A percentile compares a stretch with the other conserved stretches of the same genome.
phyloP scores from a whole-genome alignment of 2,797 vertebrate genomes.

The Anas bahamensis region DNA sequence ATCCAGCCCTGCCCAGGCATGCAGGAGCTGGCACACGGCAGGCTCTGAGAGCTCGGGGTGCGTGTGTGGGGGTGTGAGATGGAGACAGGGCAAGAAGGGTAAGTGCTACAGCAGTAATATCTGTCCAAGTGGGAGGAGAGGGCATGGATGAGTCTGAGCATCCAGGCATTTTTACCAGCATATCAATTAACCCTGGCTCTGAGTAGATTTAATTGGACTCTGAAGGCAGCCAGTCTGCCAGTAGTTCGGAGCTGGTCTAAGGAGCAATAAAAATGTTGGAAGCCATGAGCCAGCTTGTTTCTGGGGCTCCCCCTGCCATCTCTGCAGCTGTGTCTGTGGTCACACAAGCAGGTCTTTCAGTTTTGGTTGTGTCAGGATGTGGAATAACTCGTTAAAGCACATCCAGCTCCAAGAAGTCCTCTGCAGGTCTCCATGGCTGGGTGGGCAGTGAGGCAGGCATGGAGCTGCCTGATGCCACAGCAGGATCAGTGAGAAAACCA shows the following conservation, averaged over 20 bases:
- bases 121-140: not conserved
- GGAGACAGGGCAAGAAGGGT: not conserved
- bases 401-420: not conserved
- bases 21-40: not conserved
- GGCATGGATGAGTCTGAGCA: not conserved
- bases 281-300: not conserved
- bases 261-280: not conserved
- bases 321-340: not conserved
- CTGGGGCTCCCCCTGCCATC: not conserved
- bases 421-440: not conserved
- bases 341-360: not conserved
- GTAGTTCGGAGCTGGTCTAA: not conserved
- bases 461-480: not conserved
- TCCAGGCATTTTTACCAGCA: not conserved
- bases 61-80: not conserved
- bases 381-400: not conserved
- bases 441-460: not conserved
- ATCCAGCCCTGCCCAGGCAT: not conserved
- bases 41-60: too few relatives aligned
- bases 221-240: conserved; percentile 4
- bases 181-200: not conserved
- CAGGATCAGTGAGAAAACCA: not conserved
- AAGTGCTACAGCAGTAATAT: not conserved
- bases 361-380: not conserved
- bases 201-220: conserved; percentile 6